phyloP scores from a whole-genome alignment of 2,888 invertebrate genomes.

The Andrena marginata region DNA sequence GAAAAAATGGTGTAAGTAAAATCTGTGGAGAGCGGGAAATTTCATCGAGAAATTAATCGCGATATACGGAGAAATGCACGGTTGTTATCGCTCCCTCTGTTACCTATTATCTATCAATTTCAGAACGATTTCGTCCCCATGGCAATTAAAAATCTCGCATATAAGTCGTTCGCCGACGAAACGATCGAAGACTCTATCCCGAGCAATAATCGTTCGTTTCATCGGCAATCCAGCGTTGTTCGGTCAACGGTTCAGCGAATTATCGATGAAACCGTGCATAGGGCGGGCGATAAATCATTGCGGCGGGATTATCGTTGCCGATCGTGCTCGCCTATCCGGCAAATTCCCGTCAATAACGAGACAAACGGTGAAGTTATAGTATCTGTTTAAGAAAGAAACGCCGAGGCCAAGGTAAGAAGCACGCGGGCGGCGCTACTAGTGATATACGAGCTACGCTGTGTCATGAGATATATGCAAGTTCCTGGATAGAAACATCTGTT shows the following conservation, averaged over 20 bases:
- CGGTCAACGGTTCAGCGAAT: slow-evolving; percentile 27
- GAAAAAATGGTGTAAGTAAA: slow-evolving; percentile 27
- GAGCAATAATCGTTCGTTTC: slow-evolving; percentile 31
- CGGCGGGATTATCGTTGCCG: slow-evolving; percentile 27
- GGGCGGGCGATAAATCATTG: slow-evolving; percentile 43
- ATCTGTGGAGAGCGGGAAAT: background rate
- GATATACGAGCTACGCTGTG: slow-evolving; percentile 43
- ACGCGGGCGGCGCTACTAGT: slow-evolving; percentile 12
- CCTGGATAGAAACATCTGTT: slow-evolving; percentile 51
- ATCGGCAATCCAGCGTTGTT: background rate
- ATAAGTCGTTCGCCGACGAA: background rate
- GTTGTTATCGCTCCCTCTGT: no score
- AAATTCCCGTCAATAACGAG: slow-evolving; percentile 55
- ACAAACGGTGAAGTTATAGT: slow-evolving; percentile 53
- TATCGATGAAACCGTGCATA: slow-evolving; percentile 37
- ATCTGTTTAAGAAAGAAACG: slow-evolving; percentile 55
- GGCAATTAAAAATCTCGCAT: no score
- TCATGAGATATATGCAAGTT: slow-evolving; percentile 52
- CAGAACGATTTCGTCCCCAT: no score
- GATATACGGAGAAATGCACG: no score
- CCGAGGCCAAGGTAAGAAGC: slow-evolving; percentile 34
- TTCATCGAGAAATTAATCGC: no score
- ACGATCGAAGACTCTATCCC: background rate
- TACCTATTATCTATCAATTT: no score
- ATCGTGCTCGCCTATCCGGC: slow-evolving; percentile 51